Evolutionary conservation across 2,797 vertebrate genomes (phyloP).

Genomic region (Eulemur albifrons): DNA sequence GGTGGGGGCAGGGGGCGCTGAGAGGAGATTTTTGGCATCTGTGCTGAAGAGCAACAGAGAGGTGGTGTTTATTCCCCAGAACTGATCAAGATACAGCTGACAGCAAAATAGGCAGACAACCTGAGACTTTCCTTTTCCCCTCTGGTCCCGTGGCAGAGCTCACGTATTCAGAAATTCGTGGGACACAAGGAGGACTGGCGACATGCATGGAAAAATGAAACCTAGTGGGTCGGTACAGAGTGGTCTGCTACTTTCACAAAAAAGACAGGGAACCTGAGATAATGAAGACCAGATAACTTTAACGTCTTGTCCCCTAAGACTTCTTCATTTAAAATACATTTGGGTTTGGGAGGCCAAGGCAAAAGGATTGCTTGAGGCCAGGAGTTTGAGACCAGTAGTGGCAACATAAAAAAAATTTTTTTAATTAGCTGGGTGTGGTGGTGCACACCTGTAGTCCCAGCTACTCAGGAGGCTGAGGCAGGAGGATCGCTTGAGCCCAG

Average conservation of each 20-base stretch:
- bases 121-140: not conserved
- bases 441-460: not conserved
- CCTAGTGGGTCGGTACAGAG: rapidly evolving
- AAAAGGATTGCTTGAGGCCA: not conserved
- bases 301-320: not conserved
- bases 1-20: no score
- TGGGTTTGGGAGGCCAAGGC: not conserved
- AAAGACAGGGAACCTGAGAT: not conserved
- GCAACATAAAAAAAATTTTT: no score
- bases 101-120: not conserved
- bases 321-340: not conserved
- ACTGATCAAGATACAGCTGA: not conserved
- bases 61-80: not conserved
- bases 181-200: not conserved
- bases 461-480: not conserved
- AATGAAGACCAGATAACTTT: not conserved
- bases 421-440: not conserved
- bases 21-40: not conserved
- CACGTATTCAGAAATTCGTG: rapidly evolving
- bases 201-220: not conserved
- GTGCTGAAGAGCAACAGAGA: not conserved
- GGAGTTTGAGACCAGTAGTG: not conserved
- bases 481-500: not conserved
- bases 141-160: rapidly evolving
- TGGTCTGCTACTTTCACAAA: not conserved